Evolutionary conservation across 2,113 vertebrate genomes (phyloP), one percentile per base, ranked within the genome.

Genomic region (Mesitornis unicolor): DNA sequence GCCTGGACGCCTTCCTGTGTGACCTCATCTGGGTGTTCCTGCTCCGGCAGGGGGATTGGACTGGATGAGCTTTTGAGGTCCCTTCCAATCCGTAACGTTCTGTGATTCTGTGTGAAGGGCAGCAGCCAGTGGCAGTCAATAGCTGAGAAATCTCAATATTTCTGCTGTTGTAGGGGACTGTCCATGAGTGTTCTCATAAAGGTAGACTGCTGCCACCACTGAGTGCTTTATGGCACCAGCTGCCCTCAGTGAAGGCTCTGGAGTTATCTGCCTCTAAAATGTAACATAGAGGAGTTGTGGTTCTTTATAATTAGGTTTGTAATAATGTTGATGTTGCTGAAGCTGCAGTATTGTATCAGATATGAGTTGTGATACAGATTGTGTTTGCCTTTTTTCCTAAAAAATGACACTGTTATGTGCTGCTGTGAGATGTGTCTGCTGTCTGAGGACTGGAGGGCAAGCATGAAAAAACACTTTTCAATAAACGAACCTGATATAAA

Each of bases 401-500:
- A 0, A 70, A 0, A 0, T 43, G 63, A 47, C 7, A 3, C 13
- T 56, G 13, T 78, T 53, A 47, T 28, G 5, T 71, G 51, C 36
- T 45, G 20, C 47, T n/a, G 24, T 79, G 51, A 87, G 40, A 43
- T 75, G 15, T 82, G 18, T 67, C 64, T 78, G 35, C 26, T 84
- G 16, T 24, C 36, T 51, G 31, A 71, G 36, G 28, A 43, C 16
- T 78, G 43, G 21, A 45, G 19, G n/a, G 5, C 43, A 64, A 79
- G 43, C 7, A 35, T 17, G 15, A 63, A 33, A 69, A 87, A 60
- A 59, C 22, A 43, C 11, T 7, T 75, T 90, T 83, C 16, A 28
- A 10, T 87, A 63, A 60, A 90, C 0, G 5, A 93, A 78, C 13
- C 4, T 70, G 24, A 71, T 67, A 43, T 5, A 42, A 74, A 54